Evolutionary conservation across 2,113 vertebrate species (phyloP).

Genomic region (Pachycephala philippinensis): DNA sequence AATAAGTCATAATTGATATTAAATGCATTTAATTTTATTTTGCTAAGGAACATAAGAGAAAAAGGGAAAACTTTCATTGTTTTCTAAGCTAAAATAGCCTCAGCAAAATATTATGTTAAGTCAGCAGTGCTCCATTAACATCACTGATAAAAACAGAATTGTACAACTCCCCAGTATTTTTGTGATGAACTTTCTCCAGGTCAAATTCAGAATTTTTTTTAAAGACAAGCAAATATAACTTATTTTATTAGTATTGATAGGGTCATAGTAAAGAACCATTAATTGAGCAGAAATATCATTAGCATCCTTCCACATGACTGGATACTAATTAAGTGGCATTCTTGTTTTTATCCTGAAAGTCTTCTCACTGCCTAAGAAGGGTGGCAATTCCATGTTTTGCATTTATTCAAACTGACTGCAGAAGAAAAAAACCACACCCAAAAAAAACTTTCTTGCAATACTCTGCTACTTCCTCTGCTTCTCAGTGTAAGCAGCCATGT

Average conservation of each 20-base stretch:
- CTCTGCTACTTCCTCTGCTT: neutral
- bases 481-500: neutral
- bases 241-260: constrained; percentile 41
- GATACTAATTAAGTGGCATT: neutral
- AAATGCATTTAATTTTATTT: neutral
- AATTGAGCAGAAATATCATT: constrained; percentile 27
- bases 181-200: neutral
- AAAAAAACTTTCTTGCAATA: neutral
- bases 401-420: neutral
- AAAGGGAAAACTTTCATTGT: neutral
- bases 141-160: neutral
- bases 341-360: neutral
- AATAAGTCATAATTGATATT: neutral
- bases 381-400: neutral
- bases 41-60: neutral
- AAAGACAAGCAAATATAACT: neutral
- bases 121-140: neutral
- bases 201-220: neutral
- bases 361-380: neutral
- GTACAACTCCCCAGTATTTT: neutral
- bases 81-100: neutral
- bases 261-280: neutral
- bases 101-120: neutral
- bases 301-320: constrained; percentile 1
- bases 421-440: neutral